phyloP scores from a whole-genome alignment of 2,888 invertebrate genomes.

The Apamea crenata region DNA sequence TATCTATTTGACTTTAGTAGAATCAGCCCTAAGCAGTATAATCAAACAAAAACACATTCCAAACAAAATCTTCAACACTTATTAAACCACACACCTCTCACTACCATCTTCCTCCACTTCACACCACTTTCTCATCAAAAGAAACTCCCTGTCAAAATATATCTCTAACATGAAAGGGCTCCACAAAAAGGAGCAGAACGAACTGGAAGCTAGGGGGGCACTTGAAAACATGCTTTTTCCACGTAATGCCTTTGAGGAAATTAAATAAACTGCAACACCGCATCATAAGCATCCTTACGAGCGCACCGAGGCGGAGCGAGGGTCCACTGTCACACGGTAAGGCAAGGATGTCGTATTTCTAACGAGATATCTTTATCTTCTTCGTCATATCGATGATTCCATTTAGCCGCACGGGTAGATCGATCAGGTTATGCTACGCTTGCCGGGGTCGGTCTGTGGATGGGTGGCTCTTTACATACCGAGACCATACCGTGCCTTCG shows the following conservation, averaged over 20 bases:
- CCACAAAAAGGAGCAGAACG: conserved; percentile 58
- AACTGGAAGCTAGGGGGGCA: conserved; percentile 69
- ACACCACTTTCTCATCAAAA: conserved; percentile 55
- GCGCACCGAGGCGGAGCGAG: conserved; percentile 63
- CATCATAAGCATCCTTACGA: conserved; percentile 85
- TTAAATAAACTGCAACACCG: conserved; percentile 89
- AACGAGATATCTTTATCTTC: not conserved
- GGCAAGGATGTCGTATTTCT: not conserved
- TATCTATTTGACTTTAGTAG: no score
- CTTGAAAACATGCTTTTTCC: conserved; percentile 87
- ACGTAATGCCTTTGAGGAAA: conserved; percentile 89
- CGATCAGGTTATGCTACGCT: no score
- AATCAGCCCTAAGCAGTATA: not conserved
- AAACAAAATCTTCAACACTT: not conserved
- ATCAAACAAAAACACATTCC: not conserved
- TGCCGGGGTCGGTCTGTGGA: no score
- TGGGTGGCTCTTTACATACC: no score
- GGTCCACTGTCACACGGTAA: conserved; percentile 52
- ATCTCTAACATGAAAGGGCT: conserved; percentile 65
- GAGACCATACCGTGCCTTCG: no score
- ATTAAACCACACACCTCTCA: conserved; percentile 5
- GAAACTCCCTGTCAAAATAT: conserved; percentile 65
- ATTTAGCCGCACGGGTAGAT: not conserved
- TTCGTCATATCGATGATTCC: not conserved
- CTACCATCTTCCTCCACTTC: conserved; percentile 36